These are phyloP conservation scores for Troides oblongomaculatus DNA, from an alignment of 2,888 invertebrate genomes.

Conservation along the genomic window DNA sequence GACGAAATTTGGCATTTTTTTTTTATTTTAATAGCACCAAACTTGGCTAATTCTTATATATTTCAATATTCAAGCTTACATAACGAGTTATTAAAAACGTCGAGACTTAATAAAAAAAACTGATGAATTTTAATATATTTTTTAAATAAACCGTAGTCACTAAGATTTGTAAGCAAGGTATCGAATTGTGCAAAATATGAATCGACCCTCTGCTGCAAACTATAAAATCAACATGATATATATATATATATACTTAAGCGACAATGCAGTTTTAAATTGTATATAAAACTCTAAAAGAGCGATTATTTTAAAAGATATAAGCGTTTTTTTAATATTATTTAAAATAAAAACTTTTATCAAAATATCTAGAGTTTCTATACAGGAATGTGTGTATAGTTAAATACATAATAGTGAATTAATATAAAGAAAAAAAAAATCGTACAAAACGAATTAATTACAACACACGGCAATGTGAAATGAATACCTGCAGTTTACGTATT, in stretches of 20 bases:
- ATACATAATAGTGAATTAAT: not conserved
- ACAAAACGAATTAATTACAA: not conserved
- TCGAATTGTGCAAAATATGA: not conserved
- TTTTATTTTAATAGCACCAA: slow-evolving; percentile 55
- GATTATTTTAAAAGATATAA: not conserved
- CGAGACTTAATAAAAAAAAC: not conserved
- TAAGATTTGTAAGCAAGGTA: not conserved
- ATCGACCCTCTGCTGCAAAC: too few species aligned
- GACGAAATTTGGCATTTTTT: slow-evolving; percentile 48
- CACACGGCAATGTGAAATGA: too few species aligned
- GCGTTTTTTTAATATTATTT: not conserved
- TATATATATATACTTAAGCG: not conserved
- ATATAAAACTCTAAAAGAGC: not conserved
- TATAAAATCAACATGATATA: not conserved
- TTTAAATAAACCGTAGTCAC: not conserved
- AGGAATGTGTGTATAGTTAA: slow-evolving; percentile 1
- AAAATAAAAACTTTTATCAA: not conserved
- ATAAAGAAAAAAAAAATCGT: not conserved
- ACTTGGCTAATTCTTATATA: slow-evolving; percentile 54
- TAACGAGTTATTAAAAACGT: slow-evolving; percentile 1
- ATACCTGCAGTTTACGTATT: not conserved
- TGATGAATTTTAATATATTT: not conserved
- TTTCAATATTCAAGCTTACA: slow-evolving; percentile 21
- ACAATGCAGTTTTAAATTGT: not conserved
- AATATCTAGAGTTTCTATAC: not conserved